A percentile compares a stretch with the other conserved stretches of the same genome.
These are phyloP conservation scores for Timema podura DNA, from an alignment of 2,888 invertebrate species.

Conservation along the genomic window DNA sequence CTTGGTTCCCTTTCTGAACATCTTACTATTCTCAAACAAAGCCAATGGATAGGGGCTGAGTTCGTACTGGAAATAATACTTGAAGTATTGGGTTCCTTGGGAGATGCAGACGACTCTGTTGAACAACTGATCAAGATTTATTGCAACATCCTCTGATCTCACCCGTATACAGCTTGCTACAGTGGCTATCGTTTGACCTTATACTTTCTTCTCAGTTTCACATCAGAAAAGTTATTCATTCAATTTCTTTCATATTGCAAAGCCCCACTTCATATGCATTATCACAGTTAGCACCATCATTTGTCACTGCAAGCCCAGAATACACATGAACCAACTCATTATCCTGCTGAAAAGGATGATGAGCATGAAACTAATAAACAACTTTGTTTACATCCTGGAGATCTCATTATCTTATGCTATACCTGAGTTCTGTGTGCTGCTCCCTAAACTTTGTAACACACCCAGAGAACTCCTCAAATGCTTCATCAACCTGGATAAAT, in stretches of 20 bases:
- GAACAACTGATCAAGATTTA: no score
- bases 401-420: constrained; percentile 4
- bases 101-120: no score
- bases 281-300: background rate
- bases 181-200: no score
- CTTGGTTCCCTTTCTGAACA: no score
- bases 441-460: background rate
- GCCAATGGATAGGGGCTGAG: no score
- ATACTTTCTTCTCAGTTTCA: no score
- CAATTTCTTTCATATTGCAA: background rate
- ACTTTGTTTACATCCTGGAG: background rate
- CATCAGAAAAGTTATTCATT: background rate
- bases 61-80: no score
- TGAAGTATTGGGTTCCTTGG: no score
- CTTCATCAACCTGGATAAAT: no score
- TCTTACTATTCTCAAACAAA: no score
- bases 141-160: no score
- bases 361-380: background rate
- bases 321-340: constrained; percentile 5
- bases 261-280: background rate
- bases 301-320: constrained; percentile 6
- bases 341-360: background rate
- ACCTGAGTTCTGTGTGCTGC: background rate
- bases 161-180: no score
- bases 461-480: background rate